Percentiles rank a stretch among this genome's conserved stretches.
phyloP scores from a whole-genome alignment of 2,888 invertebrate species.

The Heteromyza rotundicornis region DNA sequence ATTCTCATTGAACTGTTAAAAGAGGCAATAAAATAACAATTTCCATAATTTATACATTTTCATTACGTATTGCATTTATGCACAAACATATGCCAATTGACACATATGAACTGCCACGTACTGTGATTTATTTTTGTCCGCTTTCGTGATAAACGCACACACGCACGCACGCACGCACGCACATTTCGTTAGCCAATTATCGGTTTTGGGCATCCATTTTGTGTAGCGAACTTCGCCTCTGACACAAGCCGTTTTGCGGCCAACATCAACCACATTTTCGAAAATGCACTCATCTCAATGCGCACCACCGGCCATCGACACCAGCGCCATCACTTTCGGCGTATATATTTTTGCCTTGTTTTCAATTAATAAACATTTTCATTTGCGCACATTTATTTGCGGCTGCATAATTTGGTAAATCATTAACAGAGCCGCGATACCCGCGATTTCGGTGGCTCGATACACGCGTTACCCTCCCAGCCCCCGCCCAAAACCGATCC shows the following conservation, averaged over 20 bases:
- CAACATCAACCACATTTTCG: neutral
- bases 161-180: too few species aligned
- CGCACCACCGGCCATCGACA: neutral
- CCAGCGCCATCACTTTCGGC: neutral
- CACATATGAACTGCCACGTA: neutral
- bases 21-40: neutral
- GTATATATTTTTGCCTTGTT: slow-evolving; percentile 36
- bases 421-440: slow-evolving; percentile 38
- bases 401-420: slow-evolving; percentile 51
- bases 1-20: neutral
- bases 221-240: too few species aligned
- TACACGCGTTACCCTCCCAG: too few species aligned
- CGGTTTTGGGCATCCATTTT: neutral
- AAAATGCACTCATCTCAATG: neutral
- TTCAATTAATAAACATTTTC: slow-evolving; percentile 51
- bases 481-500: neutral
- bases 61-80: neutral
- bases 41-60: neutral
- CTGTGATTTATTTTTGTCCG: neutral
- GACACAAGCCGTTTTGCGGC: neutral
- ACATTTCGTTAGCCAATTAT: slow-evolving; percentile 6
- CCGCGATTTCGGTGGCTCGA: too few species aligned
- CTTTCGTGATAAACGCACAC: neutral
- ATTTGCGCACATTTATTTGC: slow-evolving; percentile 43
- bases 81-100: neutral